Percentiles rank a stretch among this genome's conserved stretches.
phyloP scores from a whole-genome alignment of 2,888 invertebrate species.

The Spisula subtruncata region DNA sequence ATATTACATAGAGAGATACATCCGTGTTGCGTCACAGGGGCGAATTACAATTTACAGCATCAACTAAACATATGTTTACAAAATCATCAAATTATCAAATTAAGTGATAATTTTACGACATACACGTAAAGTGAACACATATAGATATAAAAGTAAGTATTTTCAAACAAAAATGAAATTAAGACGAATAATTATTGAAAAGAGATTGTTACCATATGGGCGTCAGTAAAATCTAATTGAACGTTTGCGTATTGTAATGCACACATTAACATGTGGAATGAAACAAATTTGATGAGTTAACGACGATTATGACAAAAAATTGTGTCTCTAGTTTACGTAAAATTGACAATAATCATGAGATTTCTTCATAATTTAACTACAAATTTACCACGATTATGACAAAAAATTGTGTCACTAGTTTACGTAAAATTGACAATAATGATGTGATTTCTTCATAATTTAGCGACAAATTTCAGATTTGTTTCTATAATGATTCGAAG shows the following conservation, averaged over 20 bases:
- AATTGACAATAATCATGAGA: background rate
- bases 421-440: background rate
- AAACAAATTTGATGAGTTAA: background rate
- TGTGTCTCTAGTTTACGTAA: too few relatives aligned
- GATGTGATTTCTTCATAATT: background rate
- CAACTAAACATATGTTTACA: conserved; percentile 13
- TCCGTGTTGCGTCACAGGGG: too few relatives aligned
- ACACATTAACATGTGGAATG: conserved; percentile 8
- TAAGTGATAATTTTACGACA: conserved; percentile 6
- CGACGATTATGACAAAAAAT: background rate
- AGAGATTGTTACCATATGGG: background rate
- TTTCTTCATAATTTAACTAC: background rate
- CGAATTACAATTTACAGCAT: background rate
- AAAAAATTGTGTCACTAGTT: too few relatives aligned
- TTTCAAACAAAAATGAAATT: background rate
- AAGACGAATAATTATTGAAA: background rate
- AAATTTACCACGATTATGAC: background rate
- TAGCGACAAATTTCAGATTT: background rate
- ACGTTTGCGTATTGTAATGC: background rate
- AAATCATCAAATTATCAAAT: background rate
- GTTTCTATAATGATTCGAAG: background rate
- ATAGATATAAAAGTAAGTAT: background rate
- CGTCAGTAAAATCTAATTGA: background rate
- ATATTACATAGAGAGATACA: too few relatives aligned
- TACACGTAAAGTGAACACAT: conserved; percentile 20